Percentiles rank a stretch among this genome's conserved stretches.
These are phyloP conservation scores for Nannoperca obscura DNA, from an alignment of 2,797 vertebrate species.

Conservation along the genomic window DNA sequence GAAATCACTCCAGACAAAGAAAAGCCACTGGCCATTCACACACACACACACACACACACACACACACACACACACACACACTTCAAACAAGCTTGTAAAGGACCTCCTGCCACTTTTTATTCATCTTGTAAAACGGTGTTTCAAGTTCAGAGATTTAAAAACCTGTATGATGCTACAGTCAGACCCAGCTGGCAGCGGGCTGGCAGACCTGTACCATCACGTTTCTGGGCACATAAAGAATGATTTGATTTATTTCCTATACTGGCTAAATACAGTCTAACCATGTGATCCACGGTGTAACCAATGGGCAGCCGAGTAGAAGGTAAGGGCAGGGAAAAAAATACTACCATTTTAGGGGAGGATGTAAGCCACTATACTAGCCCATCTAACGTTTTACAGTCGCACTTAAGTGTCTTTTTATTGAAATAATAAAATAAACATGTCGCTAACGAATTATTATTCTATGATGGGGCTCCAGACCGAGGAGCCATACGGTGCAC, in stretches of 20 bases:
- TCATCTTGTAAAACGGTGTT: conserved; percentile 56
- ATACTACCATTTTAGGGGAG: conserved; percentile 92
- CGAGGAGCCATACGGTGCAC: conserved; percentile 91
- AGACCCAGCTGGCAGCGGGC: conserved; percentile 50
- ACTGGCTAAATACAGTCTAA: conserved; percentile 91
- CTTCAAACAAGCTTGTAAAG: conserved; percentile 54
- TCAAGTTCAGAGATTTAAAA: conserved; percentile 28
- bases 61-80: conserved; percentile 9
- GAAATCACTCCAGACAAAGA: conserved; percentile 18
- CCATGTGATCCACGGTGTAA: conserved; percentile 89
- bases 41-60: conserved; percentile 16
- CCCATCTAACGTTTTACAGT: conserved; percentile 84
- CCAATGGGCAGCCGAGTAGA: conserved; percentile 90
- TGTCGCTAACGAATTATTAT: conserved; percentile 97
- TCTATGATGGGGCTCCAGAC: conserved; percentile 94
- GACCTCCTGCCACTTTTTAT: conserved; percentile 54
- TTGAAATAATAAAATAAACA: conserved; percentile 89
- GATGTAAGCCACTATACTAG: conserved; percentile 83
- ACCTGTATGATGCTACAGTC: conserved; percentile 3
- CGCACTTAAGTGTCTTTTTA: conserved; percentile 90
- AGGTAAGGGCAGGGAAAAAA: conserved; percentile 86
- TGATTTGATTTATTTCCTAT: conserved; percentile 91
- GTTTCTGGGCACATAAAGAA: conserved; percentile 80
- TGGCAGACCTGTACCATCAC: conserved; percentile 36
- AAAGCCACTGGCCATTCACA: neutral